phyloP scores from a whole-genome alignment of 2,888 invertebrate species.

The Drosophila mercatorum region DNA sequence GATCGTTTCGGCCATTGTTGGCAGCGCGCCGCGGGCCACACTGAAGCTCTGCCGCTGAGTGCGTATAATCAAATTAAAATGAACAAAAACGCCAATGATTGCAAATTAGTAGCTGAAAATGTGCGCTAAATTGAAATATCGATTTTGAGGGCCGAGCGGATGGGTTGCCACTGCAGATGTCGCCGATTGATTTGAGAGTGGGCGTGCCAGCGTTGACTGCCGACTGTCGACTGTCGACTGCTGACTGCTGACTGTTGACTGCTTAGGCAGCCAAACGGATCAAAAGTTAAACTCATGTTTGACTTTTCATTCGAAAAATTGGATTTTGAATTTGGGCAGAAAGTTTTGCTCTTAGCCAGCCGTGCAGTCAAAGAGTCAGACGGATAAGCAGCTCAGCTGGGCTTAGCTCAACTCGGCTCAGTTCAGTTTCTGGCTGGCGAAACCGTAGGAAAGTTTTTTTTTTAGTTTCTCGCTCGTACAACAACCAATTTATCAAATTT shows the following conservation, averaged over 20 bases:
- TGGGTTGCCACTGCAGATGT: slow-evolving; percentile 4
- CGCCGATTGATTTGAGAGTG: slow-evolving; percentile 25
- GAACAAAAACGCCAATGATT: slow-evolving; percentile 72
- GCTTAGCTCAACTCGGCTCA: slow-evolving; percentile 5
- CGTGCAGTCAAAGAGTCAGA: slow-evolving; percentile 36
- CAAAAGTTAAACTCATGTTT: slow-evolving; percentile 79
- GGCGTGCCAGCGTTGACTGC: slow-evolving; percentile 29
- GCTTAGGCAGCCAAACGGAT: slow-evolving; percentile 71
- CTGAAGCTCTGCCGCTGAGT: slow-evolving; percentile 31
- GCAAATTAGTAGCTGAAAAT: slow-evolving; percentile 73
- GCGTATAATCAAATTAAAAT: slow-evolving; percentile 73
- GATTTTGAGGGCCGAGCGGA: slow-evolving; percentile 39
- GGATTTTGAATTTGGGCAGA: slow-evolving; percentile 74
- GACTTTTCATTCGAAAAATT: slow-evolving; percentile 80
- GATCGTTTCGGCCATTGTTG: slow-evolving; percentile 30
- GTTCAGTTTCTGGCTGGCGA: slow-evolving; percentile 20
- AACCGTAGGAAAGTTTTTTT: slow-evolving; percentile 53
- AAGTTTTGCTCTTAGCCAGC: slow-evolving; percentile 61
- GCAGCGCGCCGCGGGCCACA: slow-evolving; percentile 9
- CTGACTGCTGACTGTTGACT: slow-evolving; percentile 54
- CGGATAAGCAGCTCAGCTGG: slow-evolving; percentile 63
- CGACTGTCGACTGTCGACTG: slow-evolving; percentile 54
- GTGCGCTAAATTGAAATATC: slow-evolving; percentile 65
- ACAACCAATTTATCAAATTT: slow-evolving; percentile 78
- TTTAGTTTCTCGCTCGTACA: slow-evolving; percentile 37